Evolutionary conservation across 2,888 invertebrate genomes (phyloP).

Genomic region (Sipha maydis): DNA sequence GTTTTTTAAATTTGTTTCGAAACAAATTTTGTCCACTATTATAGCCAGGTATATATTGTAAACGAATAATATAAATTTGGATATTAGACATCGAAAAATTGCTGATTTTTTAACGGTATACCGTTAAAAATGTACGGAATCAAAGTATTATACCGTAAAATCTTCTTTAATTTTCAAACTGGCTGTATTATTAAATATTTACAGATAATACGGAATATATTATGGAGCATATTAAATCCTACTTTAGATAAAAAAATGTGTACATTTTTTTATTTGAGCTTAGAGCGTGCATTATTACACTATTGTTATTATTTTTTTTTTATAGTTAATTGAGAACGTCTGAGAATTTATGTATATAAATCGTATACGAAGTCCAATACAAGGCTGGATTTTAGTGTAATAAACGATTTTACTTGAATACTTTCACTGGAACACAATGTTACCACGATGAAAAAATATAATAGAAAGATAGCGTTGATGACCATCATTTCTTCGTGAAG

Average conservation of each 20-base stretch:
- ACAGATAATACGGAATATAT: too few species aligned
- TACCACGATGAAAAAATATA: constrained; percentile 11
- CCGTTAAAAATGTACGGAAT: background rate
- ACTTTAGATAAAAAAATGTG: background rate
- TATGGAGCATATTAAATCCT: background rate
- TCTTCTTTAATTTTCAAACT: background rate
- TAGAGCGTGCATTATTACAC: background rate
- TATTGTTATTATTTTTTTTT: too few species aligned
- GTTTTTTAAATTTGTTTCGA: background rate
- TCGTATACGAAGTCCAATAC: background rate
- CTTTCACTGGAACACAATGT: constrained; percentile 16
- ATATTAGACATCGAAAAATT: background rate
- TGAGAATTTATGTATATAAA: background rate
- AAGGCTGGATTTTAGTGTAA: background rate
- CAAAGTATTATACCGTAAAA: background rate
- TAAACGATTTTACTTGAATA: background rate
- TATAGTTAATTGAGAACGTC: background rate
- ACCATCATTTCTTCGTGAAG: constrained; percentile 39
- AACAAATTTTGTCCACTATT: background rate
- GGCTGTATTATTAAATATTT: background rate
- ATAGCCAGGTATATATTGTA: too few species aligned
- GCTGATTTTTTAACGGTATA: background rate
- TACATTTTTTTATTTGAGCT: background rate
- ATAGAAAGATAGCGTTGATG: constrained; percentile 14
- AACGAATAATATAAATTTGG: background rate